Base-by-base conservation (phyloP, 2,113 vertebrate genomes). In the Cranoglanis bouderius region DNA sequence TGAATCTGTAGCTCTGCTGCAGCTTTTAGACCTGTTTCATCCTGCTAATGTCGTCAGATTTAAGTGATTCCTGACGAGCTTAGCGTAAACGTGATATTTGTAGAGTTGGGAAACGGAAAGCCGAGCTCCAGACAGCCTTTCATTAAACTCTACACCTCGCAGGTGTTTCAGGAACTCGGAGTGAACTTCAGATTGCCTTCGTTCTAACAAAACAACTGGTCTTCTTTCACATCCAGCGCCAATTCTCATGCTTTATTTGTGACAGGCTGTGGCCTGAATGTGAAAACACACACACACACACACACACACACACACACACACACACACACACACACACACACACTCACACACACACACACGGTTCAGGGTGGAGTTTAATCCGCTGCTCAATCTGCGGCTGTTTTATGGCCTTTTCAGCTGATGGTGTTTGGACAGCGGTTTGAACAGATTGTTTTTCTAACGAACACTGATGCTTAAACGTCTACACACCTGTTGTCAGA, bases 361-460 rank as follows among this genome's bases (percentile, higher is more conserved):
- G 63, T 81, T 26, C 21, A n/a, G 49, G 63, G n/a, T 74, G 51
- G 55, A 59, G 70, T 74, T 82, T 89, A 88, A 78, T 65, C 82
- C 35, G 10, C 32, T 74, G 57, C 63, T 90, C 85, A 61, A 80
- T 84, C 87, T 85, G 26, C 57, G 29, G 78, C 32, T 40, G 12
- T 86, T 88, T 84, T 63, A 38, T 63, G 43, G 65, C 53, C 29
- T 81, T 85, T 83, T 87, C 35, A 18, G 40, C 82, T 43, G 32
- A n/a, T 24, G 29, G 63, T 32, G 67, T 84, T 59, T 51, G 46
- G 59, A 55, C 80, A 82, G 89, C 53, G 26, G 40, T 86, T 85
- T 61, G 46, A 87, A 90, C 85, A 75, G 89, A 90, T 90, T 87
- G 87, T 88, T 90, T 91, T 89, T 88, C 43, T 82, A 16, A 82